Percentiles rank a stretch among this genome's conserved stretches.
Evolutionary conservation across 2,113 vertebrate genomes (phyloP).

Genomic region (Castor canadensis): DNA sequence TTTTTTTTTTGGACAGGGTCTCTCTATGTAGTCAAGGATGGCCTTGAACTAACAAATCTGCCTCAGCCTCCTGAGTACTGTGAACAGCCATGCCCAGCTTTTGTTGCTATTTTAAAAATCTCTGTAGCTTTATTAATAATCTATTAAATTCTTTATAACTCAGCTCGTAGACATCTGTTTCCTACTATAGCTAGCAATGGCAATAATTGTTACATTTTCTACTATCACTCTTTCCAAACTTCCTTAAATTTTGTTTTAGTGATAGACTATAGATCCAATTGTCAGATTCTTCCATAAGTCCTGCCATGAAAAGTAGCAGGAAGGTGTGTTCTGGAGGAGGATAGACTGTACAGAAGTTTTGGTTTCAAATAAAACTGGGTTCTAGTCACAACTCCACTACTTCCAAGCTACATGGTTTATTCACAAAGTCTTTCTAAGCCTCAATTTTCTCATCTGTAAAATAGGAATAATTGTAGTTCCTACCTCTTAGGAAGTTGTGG

Average conservation of each 20-base stretch:
- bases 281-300: background rate
- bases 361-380: background rate
- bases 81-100: background rate
- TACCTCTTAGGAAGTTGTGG: background rate
- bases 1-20: too few species aligned
- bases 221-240: background rate
- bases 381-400: background rate
- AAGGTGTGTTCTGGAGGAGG: background rate
- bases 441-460: background rate
- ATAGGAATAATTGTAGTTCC: background rate
- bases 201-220: background rate
- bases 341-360: background rate
- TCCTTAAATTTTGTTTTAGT: background rate
- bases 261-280: background rate
- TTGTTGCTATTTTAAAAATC: background rate
- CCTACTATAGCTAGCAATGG: background rate
- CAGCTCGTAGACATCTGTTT: background rate
- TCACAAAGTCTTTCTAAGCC: background rate
- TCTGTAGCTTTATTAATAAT: background rate
- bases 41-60: too few species aligned
- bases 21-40: too few species aligned
- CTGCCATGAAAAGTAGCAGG: background rate
- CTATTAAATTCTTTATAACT: background rate
- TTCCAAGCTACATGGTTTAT: background rate
- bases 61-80: too few species aligned